phyloP scores from a whole-genome alignment of 2,113 vertebrate genomes.

The Dolichallabes microphthalmus region DNA sequence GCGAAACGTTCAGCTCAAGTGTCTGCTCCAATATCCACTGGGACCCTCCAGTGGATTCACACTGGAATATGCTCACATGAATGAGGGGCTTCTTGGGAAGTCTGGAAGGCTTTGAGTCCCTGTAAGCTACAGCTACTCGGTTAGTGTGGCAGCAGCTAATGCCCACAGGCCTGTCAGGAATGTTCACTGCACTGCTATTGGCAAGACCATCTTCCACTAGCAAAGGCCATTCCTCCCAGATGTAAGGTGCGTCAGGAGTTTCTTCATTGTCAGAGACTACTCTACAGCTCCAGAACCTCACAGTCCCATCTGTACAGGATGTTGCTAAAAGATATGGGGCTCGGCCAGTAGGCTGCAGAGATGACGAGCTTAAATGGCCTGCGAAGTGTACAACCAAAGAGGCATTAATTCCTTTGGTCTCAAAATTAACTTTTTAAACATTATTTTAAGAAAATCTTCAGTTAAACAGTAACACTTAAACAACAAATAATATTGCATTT shows the following conservation, averaged over 20 bases:
- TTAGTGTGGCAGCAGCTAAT: constrained; percentile 95
- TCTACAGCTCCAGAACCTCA: constrained; percentile 92
- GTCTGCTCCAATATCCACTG: constrained; percentile 95
- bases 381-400: constrained; percentile 38
- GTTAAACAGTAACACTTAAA: not conserved
- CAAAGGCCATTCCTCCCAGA: constrained; percentile 95
- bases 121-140: constrained; percentile 89
- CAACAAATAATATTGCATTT: not conserved
- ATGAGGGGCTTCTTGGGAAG: constrained; percentile 74
- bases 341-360: constrained; percentile 86
- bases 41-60: constrained; percentile 93
- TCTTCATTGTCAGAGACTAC: constrained; percentile 54
- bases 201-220: constrained; percentile 84
- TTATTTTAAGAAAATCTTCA: not conserved
- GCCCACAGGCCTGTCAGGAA: constrained; percentile 82
- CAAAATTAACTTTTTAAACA: no score
- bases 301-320: constrained; percentile 91
- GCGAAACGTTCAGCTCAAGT: constrained; percentile 78
- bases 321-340: constrained; percentile 94
- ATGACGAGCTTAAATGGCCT: constrained; percentile 94
- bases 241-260: constrained; percentile 66
- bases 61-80: constrained; percentile 90
- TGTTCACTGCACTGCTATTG: constrained; percentile 78
- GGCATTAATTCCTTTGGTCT: not conserved
- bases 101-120: constrained; percentile 64